These are phyloP conservation scores for Melanostigma gelatinosum DNA, from an alignment of 2,113 vertebrate species.

Conservation along the genomic window DNA sequence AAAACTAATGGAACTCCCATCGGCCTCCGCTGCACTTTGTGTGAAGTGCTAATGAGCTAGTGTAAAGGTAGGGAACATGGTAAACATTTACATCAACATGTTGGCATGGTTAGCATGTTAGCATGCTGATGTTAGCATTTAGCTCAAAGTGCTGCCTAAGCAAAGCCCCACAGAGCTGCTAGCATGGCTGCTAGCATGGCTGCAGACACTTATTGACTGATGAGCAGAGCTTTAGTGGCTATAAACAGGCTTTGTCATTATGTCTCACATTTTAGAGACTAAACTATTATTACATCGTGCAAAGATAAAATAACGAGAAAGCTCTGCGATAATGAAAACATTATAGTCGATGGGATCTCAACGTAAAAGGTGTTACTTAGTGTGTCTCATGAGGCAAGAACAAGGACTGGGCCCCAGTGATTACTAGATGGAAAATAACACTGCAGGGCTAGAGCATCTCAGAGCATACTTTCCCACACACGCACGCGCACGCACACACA, in stretches of 20 bases:
- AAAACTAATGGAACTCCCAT: background rate
- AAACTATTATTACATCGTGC: background rate
- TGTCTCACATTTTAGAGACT: background rate
- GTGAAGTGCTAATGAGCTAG: background rate
- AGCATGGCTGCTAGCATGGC: too few relatives aligned
- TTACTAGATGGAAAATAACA: conserved; percentile 42
- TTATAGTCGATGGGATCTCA: background rate
- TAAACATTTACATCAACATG: background rate
- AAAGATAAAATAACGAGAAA: too few relatives aligned
- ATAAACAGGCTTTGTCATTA: background rate
- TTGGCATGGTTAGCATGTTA: background rate
- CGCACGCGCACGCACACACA: too few relatives aligned
- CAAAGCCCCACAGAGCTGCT: too few relatives aligned
- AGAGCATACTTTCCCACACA: background rate
- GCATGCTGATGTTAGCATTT: background rate
- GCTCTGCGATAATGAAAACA: too few relatives aligned
- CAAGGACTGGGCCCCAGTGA: background rate
- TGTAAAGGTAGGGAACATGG: background rate
- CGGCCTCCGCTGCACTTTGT: background rate
- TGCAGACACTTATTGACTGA: too few relatives aligned
- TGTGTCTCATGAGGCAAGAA: background rate
- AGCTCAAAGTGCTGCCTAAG: too few relatives aligned
- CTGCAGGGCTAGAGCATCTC: background rate
- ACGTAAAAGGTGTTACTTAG: background rate
- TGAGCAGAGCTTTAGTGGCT: background rate